Evolutionary conservation across 2,888 invertebrate genomes (phyloP).

Genomic region (Chesias legatella): DNA sequence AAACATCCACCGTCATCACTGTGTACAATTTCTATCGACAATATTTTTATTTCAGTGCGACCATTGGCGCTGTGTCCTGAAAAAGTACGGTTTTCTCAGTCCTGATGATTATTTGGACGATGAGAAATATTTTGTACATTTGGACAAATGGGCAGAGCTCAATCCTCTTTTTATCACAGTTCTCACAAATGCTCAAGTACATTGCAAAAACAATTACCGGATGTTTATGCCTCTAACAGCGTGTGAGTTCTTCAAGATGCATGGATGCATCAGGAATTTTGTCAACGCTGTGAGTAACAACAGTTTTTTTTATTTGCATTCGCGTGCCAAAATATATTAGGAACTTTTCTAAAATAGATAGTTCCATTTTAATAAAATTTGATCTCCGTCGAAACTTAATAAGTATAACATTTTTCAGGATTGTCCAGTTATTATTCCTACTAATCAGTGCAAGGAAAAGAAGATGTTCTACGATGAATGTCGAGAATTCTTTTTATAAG

Average conservation of each 20-base stretch:
- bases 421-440: conserved; percentile 47
- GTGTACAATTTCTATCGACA: too few species aligned
- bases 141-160: conserved; percentile 52
- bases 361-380: too few species aligned
- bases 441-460: conserved; percentile 40
- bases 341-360: background rate
- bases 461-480: conserved; percentile 51
- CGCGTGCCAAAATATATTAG: too few species aligned
- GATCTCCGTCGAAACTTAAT: background rate
- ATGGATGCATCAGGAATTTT: conserved; percentile 46
- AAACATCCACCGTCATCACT: too few species aligned
- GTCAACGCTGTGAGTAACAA: conserved; percentile 42
- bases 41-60: conserved; percentile 41
- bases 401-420: conserved; percentile 45
- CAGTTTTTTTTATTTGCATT: too few species aligned
- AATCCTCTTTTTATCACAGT: conserved; percentile 46
- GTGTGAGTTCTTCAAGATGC: conserved; percentile 43
- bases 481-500: conserved; percentile 39
- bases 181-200: conserved; percentile 41
- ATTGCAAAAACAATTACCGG: conserved; percentile 39
- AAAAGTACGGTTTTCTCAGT: conserved; percentile 43
- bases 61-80: conserved; percentile 51
- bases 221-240: conserved; percentile 37
- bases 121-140: conserved; percentile 47
- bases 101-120: conserved; percentile 32